Evolutionary conservation across 2,888 invertebrate genomes (phyloP).

Genomic region (Agrilus mali): DNA sequence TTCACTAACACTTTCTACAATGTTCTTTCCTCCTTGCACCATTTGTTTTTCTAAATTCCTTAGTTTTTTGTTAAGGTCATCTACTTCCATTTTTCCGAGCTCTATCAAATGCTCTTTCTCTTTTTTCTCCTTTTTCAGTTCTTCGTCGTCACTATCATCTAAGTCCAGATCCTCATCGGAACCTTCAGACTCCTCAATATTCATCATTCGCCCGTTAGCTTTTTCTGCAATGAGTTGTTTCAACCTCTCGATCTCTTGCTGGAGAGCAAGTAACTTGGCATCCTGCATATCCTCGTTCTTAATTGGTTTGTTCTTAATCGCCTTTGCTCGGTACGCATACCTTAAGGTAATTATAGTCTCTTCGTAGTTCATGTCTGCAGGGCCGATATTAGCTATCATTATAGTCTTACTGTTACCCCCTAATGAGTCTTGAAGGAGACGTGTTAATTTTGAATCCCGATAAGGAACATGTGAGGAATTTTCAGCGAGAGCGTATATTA

Average conservation of each 20-base stretch:
- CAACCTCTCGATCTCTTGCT: constrained; percentile 75
- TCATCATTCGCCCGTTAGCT: constrained; percentile 20
- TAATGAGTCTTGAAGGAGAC: constrained; percentile 91
- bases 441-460: constrained; percentile 91
- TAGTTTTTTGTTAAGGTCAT: constrained; percentile 66
- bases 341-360: constrained; percentile 93
- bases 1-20: constrained; percentile 90
- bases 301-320: constrained; percentile 95
- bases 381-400: constrained; percentile 98
- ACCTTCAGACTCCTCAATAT: constrained; percentile 13
- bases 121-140: constrained; percentile 34
- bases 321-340: constrained; percentile 94
- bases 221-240: constrained; percentile 28
- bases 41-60: constrained; percentile 85
- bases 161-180: constrained; percentile 25
- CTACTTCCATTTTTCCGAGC: constrained; percentile 48
- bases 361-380: constrained; percentile 95
- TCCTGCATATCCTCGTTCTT: constrained; percentile 99
- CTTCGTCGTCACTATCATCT: constrained; percentile 31
- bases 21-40: constrained; percentile 87
- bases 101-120: constrained; percentile 34
- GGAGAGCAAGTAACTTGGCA: constrained; percentile 84
- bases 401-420: constrained; percentile 99
- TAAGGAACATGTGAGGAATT: constrained; percentile 94
- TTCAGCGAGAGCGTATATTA: constrained; percentile 93